Evolutionary conservation across 2,797 vertebrate genomes (phyloP), one percentile per base, ranked within the genome.

Genomic region (Danio jaintianensis): DNA sequence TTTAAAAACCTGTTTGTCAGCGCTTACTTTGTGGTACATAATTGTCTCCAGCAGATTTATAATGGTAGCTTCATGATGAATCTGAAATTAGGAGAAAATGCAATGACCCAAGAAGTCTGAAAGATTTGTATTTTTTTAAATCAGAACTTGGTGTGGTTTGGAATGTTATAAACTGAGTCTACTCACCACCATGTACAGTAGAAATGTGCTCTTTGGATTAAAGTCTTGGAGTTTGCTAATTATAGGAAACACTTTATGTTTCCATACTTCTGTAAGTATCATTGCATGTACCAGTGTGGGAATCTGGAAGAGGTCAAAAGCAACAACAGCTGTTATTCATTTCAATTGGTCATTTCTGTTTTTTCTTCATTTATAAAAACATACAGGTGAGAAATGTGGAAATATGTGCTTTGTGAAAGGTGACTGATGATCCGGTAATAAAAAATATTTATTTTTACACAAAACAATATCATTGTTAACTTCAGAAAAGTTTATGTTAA

Each of bases 111-210:
- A 66, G 50, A 10, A 29, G 12, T n/a, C 6, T 20, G 7, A 10
- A 66, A 18, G 42, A 72, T 15, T 7, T 2, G 1, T 10, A 29
- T 45, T 0, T 58, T 13, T 56, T 20, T 20, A 56, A 55, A 56
- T 58, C 18, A 72, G 3, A 22, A 40, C 4, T n/a, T 16, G 38
- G 18, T 53, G 45, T 18, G 11, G 20, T 48, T 67, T 36, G 29
- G 13, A 13, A 50, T n/a, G 47, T 13, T 18, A n/a, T 10, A 43
- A 47, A 12, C 36, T 18, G 38, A 72, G n/a, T 59, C 5, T 55
- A 94, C 97, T 95, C 90, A 99, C 98, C 96, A 97, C 96, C 92
- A 98, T 92, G 5, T 98, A 97, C 84, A 99, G 94, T 42, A 94
- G 95, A 87, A 99, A 96, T 0, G 96, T 97, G 87, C 93, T 96